Evolutionary conservation across 2,888 invertebrate genomes (phyloP).

Genomic region (Orchesella flavescens): DNA sequence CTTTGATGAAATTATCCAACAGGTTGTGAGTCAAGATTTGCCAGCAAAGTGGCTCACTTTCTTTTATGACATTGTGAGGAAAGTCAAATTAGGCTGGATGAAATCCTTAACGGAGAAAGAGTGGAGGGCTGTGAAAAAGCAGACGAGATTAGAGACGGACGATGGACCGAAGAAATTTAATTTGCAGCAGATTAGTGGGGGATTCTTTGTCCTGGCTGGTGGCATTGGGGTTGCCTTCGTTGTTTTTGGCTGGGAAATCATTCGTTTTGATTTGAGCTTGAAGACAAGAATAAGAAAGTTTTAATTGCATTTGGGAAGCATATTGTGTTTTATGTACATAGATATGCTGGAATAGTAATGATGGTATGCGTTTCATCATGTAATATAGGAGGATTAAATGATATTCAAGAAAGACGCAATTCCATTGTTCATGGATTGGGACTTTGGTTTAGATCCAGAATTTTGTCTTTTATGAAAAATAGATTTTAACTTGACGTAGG

Average conservation of each 20-base stretch:
- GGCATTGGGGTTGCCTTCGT: background rate
- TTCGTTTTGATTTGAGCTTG: background rate
- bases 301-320: background rate
- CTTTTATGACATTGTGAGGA: background rate
- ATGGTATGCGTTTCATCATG: too few species aligned
- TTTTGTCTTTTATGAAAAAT: too few species aligned
- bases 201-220: background rate
- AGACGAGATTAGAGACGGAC: background rate
- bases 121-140: background rate
- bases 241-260: background rate
- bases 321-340: background rate
- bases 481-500: background rate
- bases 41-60: slow-evolving; percentile 14
- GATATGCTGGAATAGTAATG: background rate
- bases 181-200: slow-evolving; percentile 8
- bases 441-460: too few species aligned
- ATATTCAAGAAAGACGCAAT: too few species aligned
- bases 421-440: too few species aligned
- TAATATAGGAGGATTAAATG: too few species aligned
- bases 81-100: background rate
- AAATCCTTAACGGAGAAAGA: background rate
- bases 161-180: slow-evolving; percentile 19
- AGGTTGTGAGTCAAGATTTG: slow-evolving; percentile 30
- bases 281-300: background rate
- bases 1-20: slow-evolving; percentile 21